Evolutionary conservation across 2,888 invertebrate genomes (phyloP), one percentile per base, ranked within the genome.

Genomic region (Arenicola marina): DNA sequence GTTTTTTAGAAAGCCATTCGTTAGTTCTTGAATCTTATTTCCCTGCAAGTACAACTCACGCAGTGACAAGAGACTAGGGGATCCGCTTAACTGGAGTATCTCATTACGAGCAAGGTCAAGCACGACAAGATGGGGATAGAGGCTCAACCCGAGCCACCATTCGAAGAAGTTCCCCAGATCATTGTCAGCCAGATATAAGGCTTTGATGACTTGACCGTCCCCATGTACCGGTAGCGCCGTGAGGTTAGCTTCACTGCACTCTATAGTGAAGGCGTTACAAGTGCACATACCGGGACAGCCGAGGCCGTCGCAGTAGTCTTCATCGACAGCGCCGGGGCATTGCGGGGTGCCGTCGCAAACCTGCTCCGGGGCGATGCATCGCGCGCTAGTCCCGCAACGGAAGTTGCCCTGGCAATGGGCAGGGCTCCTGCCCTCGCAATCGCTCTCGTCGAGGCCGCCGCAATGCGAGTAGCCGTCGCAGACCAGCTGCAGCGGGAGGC

Each of bases 381-480:
- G 11, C n/a, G 11, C 43, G 43, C n/a, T 11, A 38, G n/a, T 11
- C 11, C 43, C 43, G n/a, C 43, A 38, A 15, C 43, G 43, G 43
- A 38, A 38, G 11, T 38, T 11, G 11, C 43, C 43, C n/a, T 38
- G 11, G 43, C 43, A 38, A n/a, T n/a, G n/a, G 43, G 11, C n/a
- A 15, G 11, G 11, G 43, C 43, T 38, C 11, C n/a, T n/a, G n/a
- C 43, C 11, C 11, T 38, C 11, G n/a, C 43, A 38, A 38, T 38
- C n/a, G 11, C n/a, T n/a, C 43, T 38, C 43, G n/a, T 38, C 43
- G 11, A 15, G 11, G 11, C 43, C 43, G 11, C 26, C 21, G 26
- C 62, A 61, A 34, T 61, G 53, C 48, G 21, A 32, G 18, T 15
- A 7, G 4, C 59, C 62, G 28, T 62, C 62, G 54, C 62, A 62